These are phyloP conservation scores for Zophobas morio DNA, from an alignment of 1,140 invertebrate species.

Conservation along the genomic window DNA sequence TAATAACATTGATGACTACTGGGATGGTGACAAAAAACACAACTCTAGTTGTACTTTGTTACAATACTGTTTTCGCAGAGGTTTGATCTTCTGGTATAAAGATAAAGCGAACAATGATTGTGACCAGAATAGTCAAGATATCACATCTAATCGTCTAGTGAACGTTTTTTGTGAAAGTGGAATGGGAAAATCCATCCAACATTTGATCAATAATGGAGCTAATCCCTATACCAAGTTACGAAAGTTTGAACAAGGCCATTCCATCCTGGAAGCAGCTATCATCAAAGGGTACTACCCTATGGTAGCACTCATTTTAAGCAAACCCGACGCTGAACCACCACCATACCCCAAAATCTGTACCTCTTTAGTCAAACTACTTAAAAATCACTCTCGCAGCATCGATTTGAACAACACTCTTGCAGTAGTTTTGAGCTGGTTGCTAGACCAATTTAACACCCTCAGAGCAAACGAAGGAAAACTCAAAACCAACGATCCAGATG, in stretches of 20 bases:
- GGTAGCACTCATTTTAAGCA: constrained; percentile 50
- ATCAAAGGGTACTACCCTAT: constrained; percentile 56
- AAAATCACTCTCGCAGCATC: neutral
- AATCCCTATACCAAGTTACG: constrained; percentile 18
- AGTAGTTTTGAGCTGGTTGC: neutral
- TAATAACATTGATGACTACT: constrained; percentile 24
- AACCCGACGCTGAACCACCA: neutral
- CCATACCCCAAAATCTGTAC: constrained; percentile 17
- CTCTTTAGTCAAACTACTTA: constrained; percentile 2
- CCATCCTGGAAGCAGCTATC: constrained; percentile 42
- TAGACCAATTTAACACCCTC: too few relatives aligned
- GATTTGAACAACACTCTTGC: neutral
- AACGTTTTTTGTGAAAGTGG: constrained; percentile 50
- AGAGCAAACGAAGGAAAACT: too few relatives aligned
- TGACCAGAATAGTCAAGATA: constrained; percentile 19
- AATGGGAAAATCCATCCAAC: constrained; percentile 49
- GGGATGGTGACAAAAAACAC: constrained; percentile 28
- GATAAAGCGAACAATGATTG: constrained; percentile 24
- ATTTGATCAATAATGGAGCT: constrained; percentile 54
- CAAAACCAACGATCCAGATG: too few relatives aligned
- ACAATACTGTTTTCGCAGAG: constrained; percentile 54
- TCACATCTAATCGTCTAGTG: constrained; percentile 51
- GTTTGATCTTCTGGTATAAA: constrained; percentile 45
- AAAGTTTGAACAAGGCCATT: constrained; percentile 41
- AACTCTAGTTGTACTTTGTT: constrained; percentile 51